Conservation (phyloP, 2,797 vertebrate species). For the Leptodactylus fallax region DNA sequence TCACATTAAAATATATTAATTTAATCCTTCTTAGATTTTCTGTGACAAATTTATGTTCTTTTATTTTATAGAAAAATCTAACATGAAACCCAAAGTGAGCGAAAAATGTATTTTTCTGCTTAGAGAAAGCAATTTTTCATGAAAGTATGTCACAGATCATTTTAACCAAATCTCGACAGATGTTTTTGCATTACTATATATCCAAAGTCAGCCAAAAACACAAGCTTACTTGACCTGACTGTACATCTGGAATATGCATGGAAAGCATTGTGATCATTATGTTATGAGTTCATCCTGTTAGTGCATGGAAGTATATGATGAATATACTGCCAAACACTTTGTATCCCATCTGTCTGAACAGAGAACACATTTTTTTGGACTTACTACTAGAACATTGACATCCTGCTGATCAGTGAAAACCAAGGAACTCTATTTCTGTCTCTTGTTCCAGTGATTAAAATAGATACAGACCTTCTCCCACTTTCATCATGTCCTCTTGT, state of each 20-base stretch:
- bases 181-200: background rate
- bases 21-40: background rate
- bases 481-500: conserved; percentile 37
- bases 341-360: background rate
- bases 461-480: conserved; percentile 19
- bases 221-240: conserved; percentile 21
- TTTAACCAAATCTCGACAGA: conserved; percentile 3
- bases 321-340: background rate
- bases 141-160: background rate
- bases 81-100: background rate
- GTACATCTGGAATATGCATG: conserved; percentile 25
- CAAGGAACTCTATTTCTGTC: background rate
- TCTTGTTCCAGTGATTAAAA: conserved; percentile 36
- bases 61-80: background rate
- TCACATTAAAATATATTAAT: too few species aligned
- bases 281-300: background rate
- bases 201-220: background rate
- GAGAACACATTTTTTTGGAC: conserved; percentile 4
- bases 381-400: conserved; percentile 2
- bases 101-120: background rate
- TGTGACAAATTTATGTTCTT: background rate
- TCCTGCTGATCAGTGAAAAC: conserved; percentile 22
- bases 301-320: background rate
- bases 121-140: background rate
- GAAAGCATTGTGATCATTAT: background rate